These are phyloP conservation scores for Rugalucina vietnamica DNA, from an alignment of 2,888 invertebrate species.

Conservation along the genomic window DNA sequence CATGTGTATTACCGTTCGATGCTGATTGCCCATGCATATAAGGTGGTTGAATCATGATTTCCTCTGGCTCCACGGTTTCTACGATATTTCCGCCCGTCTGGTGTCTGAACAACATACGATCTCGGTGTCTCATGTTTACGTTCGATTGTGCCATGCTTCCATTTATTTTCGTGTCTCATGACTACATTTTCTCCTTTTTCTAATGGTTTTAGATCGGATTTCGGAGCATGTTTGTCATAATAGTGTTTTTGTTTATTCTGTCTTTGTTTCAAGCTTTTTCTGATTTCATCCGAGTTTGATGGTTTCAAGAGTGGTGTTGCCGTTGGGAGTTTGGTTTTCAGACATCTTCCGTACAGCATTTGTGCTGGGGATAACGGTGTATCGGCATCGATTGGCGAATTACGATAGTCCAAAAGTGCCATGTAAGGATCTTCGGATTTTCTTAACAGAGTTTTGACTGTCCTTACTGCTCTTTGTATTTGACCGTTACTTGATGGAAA, in stretches of 20 bases:
- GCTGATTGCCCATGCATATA: too few relatives aligned
- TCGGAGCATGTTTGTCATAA: conserved; percentile 20
- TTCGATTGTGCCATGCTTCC: conserved; percentile 16
- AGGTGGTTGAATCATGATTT: neutral
- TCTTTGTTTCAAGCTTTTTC: neutral
- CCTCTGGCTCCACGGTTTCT: conserved; percentile 26
- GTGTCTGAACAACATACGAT: conserved; percentile 37
- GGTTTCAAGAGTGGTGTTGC: conserved; percentile 27
- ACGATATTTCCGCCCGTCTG: conserved; percentile 15
- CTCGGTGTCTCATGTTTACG: conserved; percentile 14
- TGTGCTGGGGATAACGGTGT: conserved; percentile 41
- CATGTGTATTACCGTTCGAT: too few relatives aligned
- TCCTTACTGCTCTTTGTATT: conserved; percentile 35
- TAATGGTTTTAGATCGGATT: conserved; percentile 12
- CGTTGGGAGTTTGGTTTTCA: conserved; percentile 42
- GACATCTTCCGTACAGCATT: conserved; percentile 33
- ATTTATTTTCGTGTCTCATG: conserved; percentile 20
- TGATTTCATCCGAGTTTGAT: neutral
- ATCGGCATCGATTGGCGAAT: conserved; percentile 24
- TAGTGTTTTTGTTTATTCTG: conserved; percentile 15
- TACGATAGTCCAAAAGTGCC: conserved; percentile 32
- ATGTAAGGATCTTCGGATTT: conserved; percentile 41
- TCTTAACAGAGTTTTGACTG: conserved; percentile 37
- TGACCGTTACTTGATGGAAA: conserved; percentile 19
- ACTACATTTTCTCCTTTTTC: conserved; percentile 6